phyloP scores from a whole-genome alignment of 2,797 vertebrate genomes.

The Miichthys miiuy region DNA sequence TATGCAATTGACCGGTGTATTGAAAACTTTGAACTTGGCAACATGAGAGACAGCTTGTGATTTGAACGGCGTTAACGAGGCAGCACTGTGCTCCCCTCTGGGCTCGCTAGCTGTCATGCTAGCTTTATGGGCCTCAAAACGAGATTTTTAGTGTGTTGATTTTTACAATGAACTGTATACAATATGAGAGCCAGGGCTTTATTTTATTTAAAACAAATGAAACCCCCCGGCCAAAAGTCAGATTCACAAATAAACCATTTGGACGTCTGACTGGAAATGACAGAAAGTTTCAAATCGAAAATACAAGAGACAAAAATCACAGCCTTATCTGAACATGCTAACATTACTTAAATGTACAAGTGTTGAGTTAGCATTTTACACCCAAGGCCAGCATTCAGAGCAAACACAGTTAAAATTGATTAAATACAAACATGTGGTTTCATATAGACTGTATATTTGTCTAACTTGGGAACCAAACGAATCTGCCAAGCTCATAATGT shows the following conservation, averaged over 20 bases:
- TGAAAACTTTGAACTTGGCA: constrained; percentile 42
- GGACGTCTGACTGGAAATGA: constrained; percentile 8
- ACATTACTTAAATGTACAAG: too few relatives aligned
- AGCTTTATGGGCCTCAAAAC: constrained; percentile 40
- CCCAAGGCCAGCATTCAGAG: background rate
- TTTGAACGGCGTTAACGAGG: constrained; percentile 52
- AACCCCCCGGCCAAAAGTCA: background rate
- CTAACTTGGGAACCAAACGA: too few relatives aligned
- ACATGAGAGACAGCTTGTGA: constrained; percentile 39
- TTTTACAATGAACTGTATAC: constrained; percentile 23
- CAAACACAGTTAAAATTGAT: background rate
- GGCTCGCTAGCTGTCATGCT: constrained; percentile 25
- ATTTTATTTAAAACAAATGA: constrained; percentile 20
- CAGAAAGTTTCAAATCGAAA: constrained; percentile 5
- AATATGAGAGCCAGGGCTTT: constrained; percentile 17
- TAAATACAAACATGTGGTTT: too few relatives aligned
- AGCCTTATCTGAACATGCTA: background rate
- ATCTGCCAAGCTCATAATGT: too few relatives aligned
- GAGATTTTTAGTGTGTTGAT: constrained; percentile 10
- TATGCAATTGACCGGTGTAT: constrained; percentile 34
- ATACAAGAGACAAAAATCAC: background rate
- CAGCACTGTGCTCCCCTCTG: constrained; percentile 25
- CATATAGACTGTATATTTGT: too few relatives aligned
- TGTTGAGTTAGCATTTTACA: background rate
- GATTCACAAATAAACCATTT: constrained; percentile 18